phyloP scores from a whole-genome alignment of 64 coral and sea anemone genomes.

The Stylophora pistillata region DNA sequence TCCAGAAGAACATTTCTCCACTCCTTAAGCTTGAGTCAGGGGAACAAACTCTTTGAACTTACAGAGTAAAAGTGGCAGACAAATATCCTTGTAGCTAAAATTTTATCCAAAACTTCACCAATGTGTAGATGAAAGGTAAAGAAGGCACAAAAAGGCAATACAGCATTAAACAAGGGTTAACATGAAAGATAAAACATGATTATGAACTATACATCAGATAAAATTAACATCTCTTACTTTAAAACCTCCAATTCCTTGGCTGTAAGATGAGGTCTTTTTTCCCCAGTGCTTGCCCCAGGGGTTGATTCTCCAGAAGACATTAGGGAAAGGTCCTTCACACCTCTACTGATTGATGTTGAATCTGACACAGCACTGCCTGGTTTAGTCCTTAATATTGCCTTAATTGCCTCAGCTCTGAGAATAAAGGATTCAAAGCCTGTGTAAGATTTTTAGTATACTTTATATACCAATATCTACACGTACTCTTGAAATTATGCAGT shows the following conservation, averaged over 20 bases:
- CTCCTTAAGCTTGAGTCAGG: too few relatives aligned
- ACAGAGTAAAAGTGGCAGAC: not conserved
- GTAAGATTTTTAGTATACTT: too few relatives aligned
- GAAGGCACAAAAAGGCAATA: too few relatives aligned
- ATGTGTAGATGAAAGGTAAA: too few relatives aligned
- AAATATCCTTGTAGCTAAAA: too few relatives aligned
- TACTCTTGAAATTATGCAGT: too few relatives aligned
- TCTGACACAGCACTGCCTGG: not conserved
- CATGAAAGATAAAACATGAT: too few relatives aligned
- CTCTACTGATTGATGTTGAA: not conserved
- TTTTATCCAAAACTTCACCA: too few relatives aligned
- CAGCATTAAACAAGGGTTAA: too few relatives aligned
- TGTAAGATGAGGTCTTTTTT: slow-evolving; percentile 48
- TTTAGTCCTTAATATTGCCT: not conserved
- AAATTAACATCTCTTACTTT: slow-evolving; percentile 4
- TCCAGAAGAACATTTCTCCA: too few relatives aligned
- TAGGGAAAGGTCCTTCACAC: not conserved
- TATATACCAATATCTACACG: too few relatives aligned
- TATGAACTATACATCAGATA: too few relatives aligned
- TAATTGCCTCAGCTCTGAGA: slow-evolving; percentile 63
- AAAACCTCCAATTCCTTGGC: slow-evolving; percentile 61
- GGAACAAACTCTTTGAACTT: not conserved
- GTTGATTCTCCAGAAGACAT: slow-evolving; percentile 15
- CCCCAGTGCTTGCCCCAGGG: not conserved
- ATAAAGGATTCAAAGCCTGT: not conserved